phyloP scores from a whole-genome alignment of 2,797 vertebrate species.

The Hyperoplus lanceolatus region DNA sequence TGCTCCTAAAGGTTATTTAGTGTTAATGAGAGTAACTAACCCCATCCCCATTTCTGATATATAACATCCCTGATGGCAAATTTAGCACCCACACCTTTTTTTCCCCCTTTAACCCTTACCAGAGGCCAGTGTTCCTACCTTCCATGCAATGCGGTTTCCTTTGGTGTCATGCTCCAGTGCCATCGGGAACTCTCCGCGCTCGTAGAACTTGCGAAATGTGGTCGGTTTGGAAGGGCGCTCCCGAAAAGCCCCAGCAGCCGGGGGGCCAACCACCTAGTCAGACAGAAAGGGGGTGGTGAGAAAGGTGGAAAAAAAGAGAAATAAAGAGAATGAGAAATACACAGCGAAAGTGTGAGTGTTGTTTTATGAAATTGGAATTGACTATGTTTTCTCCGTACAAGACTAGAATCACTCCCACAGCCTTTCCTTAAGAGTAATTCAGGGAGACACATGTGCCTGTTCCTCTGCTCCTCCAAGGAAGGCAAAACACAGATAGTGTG shows the following conservation, averaged over 20 bases:
- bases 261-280: conserved; percentile 90
- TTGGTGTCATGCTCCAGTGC: conserved; percentile 77
- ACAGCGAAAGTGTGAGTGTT: conserved; percentile 44
- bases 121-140: conserved; percentile 73
- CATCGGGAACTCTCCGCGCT: conserved; percentile 92
- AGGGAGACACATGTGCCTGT: conserved; percentile 65
- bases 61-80: background rate
- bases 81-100: conserved; percentile 10
- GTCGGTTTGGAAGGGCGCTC: conserved; percentile 91
- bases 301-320: conserved; percentile 22
- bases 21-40: background rate
- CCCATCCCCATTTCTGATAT: conserved; percentile 8
- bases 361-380: conserved; percentile 73
- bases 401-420: conserved; percentile 69
- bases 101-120: background rate
- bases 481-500: conserved; percentile 61
- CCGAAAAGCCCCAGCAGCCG: conserved; percentile 89
- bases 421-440: conserved; percentile 71
- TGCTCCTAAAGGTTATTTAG: conserved; percentile 23
- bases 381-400: conserved; percentile 63
- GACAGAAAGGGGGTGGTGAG: conserved; percentile 30
- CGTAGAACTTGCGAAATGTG: conserved; percentile 93
- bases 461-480: conserved; percentile 60
- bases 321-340: conserved; percentile 42
- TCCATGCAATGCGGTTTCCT: conserved; percentile 85